Percentiles rank a stretch among this genome's conserved stretches.
These are phyloP conservation scores for Dasysyrphus albostriatus DNA, from an alignment of 2,888 invertebrate species.

Conservation along the genomic window DNA sequence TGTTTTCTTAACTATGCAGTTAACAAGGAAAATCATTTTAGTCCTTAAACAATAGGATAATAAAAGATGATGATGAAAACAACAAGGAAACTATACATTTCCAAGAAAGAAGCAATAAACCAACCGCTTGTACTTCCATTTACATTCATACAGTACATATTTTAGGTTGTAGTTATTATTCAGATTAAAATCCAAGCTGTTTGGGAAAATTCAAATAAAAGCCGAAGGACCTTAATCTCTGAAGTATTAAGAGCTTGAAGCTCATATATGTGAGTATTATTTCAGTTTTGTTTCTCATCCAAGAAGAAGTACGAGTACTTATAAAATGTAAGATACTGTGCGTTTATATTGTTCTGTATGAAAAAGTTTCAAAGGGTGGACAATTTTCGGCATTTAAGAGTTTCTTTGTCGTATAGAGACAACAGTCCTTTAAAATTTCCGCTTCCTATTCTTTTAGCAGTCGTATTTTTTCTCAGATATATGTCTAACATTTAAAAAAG, in stretches of 20 bases:
- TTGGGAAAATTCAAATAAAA: background rate
- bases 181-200: slow-evolving; percentile 25
- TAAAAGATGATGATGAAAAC: slow-evolving; percentile 21
- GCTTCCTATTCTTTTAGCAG: too few species aligned
- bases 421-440: too few species aligned
- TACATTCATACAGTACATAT: background rate
- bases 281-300: background rate
- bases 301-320: background rate
- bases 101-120: background rate
- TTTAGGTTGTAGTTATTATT: background rate
- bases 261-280: background rate
- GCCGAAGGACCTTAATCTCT: background rate
- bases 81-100: background rate
- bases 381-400: too few species aligned
- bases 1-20: slow-evolving; percentile 13
- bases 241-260: background rate
- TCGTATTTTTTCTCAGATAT: too few species aligned
- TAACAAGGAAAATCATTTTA: slow-evolving; percentile 17
- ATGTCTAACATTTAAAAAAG: too few species aligned
- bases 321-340: too few species aligned
- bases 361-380: too few species aligned
- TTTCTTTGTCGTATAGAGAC: too few species aligned
- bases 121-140: background rate
- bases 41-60: slow-evolving; percentile 11
- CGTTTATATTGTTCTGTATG: too few species aligned